Conservation (phyloP, 2,113 vertebrate species). For the Odontesthes bonariensis region DNA sequence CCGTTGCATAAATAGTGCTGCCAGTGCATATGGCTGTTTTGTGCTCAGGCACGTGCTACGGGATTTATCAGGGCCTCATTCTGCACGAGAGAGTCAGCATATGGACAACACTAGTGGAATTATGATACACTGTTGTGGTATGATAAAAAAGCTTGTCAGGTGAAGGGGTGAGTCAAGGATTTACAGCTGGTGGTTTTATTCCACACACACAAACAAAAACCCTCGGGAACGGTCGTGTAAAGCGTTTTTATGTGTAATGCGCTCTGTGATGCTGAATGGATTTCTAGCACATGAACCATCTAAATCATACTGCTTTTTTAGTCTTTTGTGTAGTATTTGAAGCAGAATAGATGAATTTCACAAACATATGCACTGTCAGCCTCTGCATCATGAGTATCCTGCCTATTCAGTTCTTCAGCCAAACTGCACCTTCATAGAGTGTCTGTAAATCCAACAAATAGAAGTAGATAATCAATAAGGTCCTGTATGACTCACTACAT, state of each 20-base stretch:
- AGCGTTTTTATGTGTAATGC: conserved; percentile 30
- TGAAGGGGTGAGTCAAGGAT: conserved; percentile 39
- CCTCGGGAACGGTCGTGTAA: conserved; percentile 3
- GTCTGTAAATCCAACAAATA: neutral
- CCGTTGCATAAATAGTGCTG: conserved; percentile 33
- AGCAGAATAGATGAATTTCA: neutral
- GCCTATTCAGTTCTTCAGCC: neutral
- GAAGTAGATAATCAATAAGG: neutral
- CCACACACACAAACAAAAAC: conserved; percentile 17
- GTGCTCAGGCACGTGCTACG: conserved; percentile 15
- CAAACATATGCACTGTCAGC: conserved; percentile 10
- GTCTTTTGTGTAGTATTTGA: neutral
- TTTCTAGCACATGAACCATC: conserved; percentile 9
- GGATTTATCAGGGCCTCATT: conserved; percentile 1
- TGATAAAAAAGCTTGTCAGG: conserved; percentile 54
- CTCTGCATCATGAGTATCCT: neutral
- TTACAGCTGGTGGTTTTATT: conserved; percentile 40
- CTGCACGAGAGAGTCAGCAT: conserved; percentile 20
- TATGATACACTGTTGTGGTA: conserved; percentile 25
- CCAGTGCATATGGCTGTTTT: conserved; percentile 18
- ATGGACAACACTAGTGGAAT: conserved; percentile 21
- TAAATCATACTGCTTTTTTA: neutral
- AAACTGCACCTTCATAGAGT: neutral
- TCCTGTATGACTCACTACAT: neutral
- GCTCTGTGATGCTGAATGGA: conserved; percentile 2